Base-by-base conservation (phyloP, 2,797 vertebrate species). In the Enteromius paludinosus region DNA sequence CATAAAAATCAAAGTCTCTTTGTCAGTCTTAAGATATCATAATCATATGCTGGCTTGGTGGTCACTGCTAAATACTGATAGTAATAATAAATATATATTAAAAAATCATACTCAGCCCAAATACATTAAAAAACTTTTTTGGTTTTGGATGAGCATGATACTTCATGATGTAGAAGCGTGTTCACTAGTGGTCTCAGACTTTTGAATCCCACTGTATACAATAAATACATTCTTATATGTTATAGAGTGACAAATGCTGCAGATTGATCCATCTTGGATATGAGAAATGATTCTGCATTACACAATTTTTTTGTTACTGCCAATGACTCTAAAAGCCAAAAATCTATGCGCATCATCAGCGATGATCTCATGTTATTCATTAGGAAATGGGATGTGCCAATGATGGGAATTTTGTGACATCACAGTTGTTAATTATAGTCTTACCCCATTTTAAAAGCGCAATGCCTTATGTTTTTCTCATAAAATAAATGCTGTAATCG, bases 251-350 rank as follows among this genome's bases (percentile, higher is more conserved):
- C 47, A 45, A 28, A 70, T 4, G 23, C 9, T 38, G 1, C 1
- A 20, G 11, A 47, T 64, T n/a, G 38, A 14, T 59, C 35, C 15
- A 18, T 11, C 20, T 62, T 45, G 12, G 11, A 47, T 18, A 52
- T 25, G 28, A 17, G 11, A 18, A 18, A 15, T n/a, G 38, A 5
- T 56, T 41, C 10, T 54, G 64, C 14, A 10, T 33, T 78, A 17
- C 5, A 9, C 15, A 7, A 14, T 47, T 77, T 23, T 1, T 38
- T 56, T 20, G 17, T 38, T 38, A 38, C 35, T 38, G 12, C n/a
- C 49, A 38, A 4, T 35, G 71, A 74, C 72, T 56, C 12, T 56
- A 56, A 38, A 56, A 56, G n/a, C n/a, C 49, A 59, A 59, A 66
- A 2, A 33, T 47, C 38, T 59, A 61, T 70, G 66, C 66, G 61